phyloP scores from a whole-genome alignment of 2,888 invertebrate genomes.

The Latrodectus elegans region DNA sequence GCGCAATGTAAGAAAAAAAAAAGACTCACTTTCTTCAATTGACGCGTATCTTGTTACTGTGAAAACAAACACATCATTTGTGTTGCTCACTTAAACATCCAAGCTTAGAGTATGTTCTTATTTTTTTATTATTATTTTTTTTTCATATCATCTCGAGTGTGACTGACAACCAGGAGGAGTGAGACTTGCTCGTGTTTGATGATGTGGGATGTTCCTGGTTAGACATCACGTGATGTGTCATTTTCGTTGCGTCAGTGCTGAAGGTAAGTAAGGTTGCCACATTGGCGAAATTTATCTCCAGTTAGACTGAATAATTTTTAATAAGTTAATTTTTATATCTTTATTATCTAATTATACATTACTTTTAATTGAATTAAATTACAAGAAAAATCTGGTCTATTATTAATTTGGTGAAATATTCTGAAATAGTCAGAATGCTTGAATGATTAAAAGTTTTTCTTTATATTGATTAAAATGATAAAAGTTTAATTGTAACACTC shows the following conservation, averaged over 20 bases:
- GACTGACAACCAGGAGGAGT: constrained; percentile 55
- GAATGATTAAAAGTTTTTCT: too few relatives aligned
- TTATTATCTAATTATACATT: too few relatives aligned
- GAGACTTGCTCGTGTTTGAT: constrained; percentile 26
- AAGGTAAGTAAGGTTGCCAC: not conserved
- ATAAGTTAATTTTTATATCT: too few relatives aligned
- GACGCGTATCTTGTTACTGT: constrained; percentile 47
- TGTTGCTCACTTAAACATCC: constrained; percentile 5
- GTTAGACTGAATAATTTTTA: too few relatives aligned
- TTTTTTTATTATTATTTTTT: not conserved
- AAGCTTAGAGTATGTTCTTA: not conserved
- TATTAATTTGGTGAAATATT: too few relatives aligned
- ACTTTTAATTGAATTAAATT: too few relatives aligned
- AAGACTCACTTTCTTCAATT: constrained; percentile 9
- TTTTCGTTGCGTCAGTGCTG: constrained; percentile 18
- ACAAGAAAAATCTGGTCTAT: too few relatives aligned
- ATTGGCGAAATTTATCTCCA: not conserved
- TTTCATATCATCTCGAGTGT: constrained; percentile 1
- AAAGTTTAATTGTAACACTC: too few relatives aligned
- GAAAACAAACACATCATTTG: constrained; percentile 53
- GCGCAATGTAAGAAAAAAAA: not conserved
- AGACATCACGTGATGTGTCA: constrained; percentile 59
- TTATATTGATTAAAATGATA: too few relatives aligned
- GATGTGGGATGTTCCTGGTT: constrained; percentile 49
- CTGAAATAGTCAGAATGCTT: too few relatives aligned